These are phyloP conservation scores for Carposina sasakii DNA, from an alignment of 1,140 invertebrate genomes.

Conservation along the genomic window DNA sequence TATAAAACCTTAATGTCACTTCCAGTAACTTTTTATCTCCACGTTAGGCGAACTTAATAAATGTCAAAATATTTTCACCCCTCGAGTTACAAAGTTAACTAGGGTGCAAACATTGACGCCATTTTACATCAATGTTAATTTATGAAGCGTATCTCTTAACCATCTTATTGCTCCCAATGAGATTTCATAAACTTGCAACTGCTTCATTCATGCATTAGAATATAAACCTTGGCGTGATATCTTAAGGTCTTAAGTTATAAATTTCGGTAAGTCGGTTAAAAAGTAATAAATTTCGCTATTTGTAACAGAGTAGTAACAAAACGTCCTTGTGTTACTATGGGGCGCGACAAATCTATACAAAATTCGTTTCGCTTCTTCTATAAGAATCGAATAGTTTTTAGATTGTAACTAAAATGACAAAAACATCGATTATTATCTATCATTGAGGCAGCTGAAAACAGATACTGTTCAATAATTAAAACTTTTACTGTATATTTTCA, in stretches of 20 bases:
- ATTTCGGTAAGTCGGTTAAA: slow-evolving; percentile 10
- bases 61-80: slow-evolving; percentile 62
- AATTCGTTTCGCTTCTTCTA: slow-evolving; percentile 49
- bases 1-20: no score
- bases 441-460: no score
- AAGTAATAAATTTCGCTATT: slow-evolving; percentile 38
- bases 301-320: slow-evolving; percentile 49
- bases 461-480: no score
- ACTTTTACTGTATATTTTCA: no score
- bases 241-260: slow-evolving; percentile 1
- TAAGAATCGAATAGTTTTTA: slow-evolving; percentile 50
- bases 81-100: slow-evolving; percentile 52
- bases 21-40: slow-evolving; percentile 17
- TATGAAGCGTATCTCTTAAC: slow-evolving; percentile 50
- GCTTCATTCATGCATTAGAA: slow-evolving; percentile 2
- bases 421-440: no score
- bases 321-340: slow-evolving; percentile 27
- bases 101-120: slow-evolving; percentile 44
- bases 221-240: slow-evolving; percentile 13
- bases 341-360: slow-evolving; percentile 52
- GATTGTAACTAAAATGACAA: no score
- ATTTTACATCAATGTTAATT: slow-evolving; percentile 57
- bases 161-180: slow-evolving; percentile 22
- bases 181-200: slow-evolving; percentile 11
- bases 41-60: slow-evolving; percentile 31